phyloP scores from a whole-genome alignment of 1,140 invertebrate genomes.

The Philopotamus ludificatus region DNA sequence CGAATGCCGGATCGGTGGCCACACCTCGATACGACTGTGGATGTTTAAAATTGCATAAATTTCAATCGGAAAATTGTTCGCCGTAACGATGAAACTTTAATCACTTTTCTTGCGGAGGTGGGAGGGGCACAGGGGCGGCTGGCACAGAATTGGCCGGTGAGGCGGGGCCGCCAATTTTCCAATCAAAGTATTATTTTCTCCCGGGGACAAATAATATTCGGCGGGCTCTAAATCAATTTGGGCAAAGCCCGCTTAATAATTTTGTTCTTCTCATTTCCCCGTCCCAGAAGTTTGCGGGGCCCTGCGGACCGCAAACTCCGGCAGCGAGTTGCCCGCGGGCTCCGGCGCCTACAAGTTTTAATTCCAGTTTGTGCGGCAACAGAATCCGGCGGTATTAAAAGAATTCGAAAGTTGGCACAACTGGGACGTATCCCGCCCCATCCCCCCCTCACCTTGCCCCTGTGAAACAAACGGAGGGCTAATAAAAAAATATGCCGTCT shows the following conservation, averaged over 20 bases:
- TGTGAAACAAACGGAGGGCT: not conserved
- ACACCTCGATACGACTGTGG: not conserved
- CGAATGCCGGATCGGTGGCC: not conserved
- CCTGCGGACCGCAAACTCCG: slow-evolving; percentile 28
- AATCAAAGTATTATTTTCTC: slow-evolving; percentile 31
- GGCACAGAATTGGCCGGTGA: slow-evolving; percentile 13
- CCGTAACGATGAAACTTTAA: slow-evolving; percentile 15
- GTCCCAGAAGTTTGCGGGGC: slow-evolving; percentile 15
- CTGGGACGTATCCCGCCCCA: not conserved
- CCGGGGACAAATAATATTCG: slow-evolving; percentile 36
- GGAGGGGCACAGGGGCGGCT: not conserved
- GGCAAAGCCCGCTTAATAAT: slow-evolving; percentile 40
- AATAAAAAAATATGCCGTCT: too few relatives aligned
- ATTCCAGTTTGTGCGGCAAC: slow-evolving; percentile 34
- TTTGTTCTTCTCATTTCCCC: slow-evolving; percentile 35
- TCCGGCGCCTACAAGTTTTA: slow-evolving; percentile 38
- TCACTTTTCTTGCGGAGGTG: slow-evolving; percentile 11
- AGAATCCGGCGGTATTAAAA: slow-evolving; percentile 39
- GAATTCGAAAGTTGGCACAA: slow-evolving; percentile 35
- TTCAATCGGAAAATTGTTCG: not conserved
- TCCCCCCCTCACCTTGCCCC: not conserved
- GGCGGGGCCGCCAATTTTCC: slow-evolving; percentile 34
- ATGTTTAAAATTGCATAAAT: not conserved
- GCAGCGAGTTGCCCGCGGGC: slow-evolving; percentile 18
- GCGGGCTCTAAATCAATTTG: slow-evolving; percentile 39